phyloP scores from a whole-genome alignment of 2,113 vertebrate genomes.

The Genyomyrus donnyi region DNA sequence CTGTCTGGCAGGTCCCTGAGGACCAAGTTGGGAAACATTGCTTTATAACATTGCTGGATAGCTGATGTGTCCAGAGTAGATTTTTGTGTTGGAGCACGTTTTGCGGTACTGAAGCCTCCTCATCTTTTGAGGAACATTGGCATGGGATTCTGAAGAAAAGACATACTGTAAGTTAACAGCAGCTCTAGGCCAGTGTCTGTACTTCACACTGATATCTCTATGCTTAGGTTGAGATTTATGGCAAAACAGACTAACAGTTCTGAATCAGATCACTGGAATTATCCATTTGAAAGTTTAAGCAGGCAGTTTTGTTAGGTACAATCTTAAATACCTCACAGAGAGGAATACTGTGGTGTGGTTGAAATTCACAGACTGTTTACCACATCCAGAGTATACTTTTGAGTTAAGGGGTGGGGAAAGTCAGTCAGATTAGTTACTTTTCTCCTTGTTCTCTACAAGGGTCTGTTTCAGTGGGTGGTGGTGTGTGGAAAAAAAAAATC shows the following conservation, averaged over 20 bases:
- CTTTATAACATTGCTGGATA: not conserved
- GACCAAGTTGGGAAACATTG: not conserved
- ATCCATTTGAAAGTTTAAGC: not conserved
- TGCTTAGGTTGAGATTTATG: not conserved
- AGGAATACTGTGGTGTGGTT: not conserved
- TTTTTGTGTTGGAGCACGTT: not conserved
- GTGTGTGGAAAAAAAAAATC: not conserved
- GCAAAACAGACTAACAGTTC: not conserved
- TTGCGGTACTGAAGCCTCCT: not conserved
- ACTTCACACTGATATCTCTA: not conserved
- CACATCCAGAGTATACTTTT: not conserved
- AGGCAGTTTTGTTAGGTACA: not conserved
- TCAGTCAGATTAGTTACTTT: not conserved
- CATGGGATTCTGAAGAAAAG: not conserved
- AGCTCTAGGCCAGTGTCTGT: not conserved
- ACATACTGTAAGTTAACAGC: not conserved
- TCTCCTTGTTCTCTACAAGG: not conserved
- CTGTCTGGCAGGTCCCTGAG: not conserved
- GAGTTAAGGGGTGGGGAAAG: not conserved
- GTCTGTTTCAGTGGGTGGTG: not conserved
- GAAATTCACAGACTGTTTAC: not conserved
- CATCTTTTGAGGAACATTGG: not conserved
- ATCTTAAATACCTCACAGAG: not conserved
- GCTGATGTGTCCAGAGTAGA: not conserved
- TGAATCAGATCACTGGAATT: not conserved